Evolutionary conservation across 2,888 invertebrate genomes (phyloP).

Genomic region (Disparrhopalites patrizii): DNA sequence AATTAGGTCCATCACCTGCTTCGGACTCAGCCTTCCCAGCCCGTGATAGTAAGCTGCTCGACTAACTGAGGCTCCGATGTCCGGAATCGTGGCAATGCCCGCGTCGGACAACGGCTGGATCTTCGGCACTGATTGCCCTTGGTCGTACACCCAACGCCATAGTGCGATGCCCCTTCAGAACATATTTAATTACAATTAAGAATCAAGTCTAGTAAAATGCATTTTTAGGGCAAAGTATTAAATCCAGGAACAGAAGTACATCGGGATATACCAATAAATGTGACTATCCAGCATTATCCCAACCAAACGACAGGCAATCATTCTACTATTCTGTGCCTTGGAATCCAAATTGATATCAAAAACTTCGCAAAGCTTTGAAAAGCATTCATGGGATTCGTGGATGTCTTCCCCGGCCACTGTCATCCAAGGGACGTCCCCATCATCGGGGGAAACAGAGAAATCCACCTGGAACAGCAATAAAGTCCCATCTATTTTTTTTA

Average conservation of each 20-base stretch:
- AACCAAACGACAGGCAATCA: conserved; percentile 40
- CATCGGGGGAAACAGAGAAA: conserved; percentile 6
- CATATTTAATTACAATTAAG: neutral
- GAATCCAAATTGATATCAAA: conserved; percentile 32
- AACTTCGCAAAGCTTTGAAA: conserved; percentile 24
- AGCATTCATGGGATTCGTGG: conserved; percentile 32
- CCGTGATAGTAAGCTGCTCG: conserved; percentile 43
- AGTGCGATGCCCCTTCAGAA: conserved; percentile 39
- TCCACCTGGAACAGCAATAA: conserved; percentile 18
- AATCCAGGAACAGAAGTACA: neutral
- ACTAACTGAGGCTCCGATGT: conserved; percentile 29
- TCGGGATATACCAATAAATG: conserved; percentile 34
- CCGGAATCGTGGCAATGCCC: conserved; percentile 21
- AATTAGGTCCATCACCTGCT: conserved; percentile 36
- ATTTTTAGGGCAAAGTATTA: neutral
- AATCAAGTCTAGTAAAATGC: neutral
- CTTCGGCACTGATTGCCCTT: conserved; percentile 36
- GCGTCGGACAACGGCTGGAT: conserved; percentile 34
- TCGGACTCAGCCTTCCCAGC: conserved; percentile 33
- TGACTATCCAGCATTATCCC: conserved; percentile 41
- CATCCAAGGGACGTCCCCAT: conserved; percentile 36
- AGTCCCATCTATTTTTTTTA: no score
- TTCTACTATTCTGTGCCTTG: conserved; percentile 32
- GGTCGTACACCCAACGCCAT: conserved; percentile 47
- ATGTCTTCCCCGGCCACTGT: conserved; percentile 34